These are phyloP conservation scores for Troides oblongomaculatus DNA, from an alignment of 2,888 invertebrate genomes.

Conservation along the genomic window DNA sequence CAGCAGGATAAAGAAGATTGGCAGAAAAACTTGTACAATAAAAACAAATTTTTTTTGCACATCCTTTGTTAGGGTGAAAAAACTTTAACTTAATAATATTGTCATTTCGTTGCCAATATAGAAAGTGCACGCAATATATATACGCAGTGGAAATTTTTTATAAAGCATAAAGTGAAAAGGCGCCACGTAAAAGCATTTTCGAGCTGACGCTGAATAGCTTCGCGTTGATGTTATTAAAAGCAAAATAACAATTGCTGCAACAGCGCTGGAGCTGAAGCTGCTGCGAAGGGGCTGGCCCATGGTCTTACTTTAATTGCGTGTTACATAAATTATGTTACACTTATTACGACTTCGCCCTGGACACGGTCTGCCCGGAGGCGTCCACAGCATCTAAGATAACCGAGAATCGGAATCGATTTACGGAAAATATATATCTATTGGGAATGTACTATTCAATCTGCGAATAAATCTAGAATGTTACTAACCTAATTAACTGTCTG, in stretches of 20 bases:
- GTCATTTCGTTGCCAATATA: constrained; percentile 12
- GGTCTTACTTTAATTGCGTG: constrained; percentile 75
- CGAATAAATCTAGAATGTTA: no score
- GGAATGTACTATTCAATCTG: no score
- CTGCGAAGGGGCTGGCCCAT: constrained; percentile 45
- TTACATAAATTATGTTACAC: constrained; percentile 76
- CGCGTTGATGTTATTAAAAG: constrained; percentile 30
- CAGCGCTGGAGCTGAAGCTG: constrained; percentile 17
- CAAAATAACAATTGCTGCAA: constrained; percentile 32
- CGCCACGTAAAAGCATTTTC: constrained; percentile 7
- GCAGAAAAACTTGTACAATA: no score
- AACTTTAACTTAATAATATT: neutral
- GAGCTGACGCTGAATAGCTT: neutral
- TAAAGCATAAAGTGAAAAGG: neutral
- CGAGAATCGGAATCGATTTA: neutral
- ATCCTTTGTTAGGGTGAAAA: no score
- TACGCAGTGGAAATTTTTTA: constrained; percentile 2
- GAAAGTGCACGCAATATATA: constrained; percentile 9
- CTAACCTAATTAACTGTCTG: no score
- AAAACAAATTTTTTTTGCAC: no score
- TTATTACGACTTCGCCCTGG: constrained; percentile 67
- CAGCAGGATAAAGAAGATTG: no score
- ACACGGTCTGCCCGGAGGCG: neutral
- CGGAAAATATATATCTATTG: neutral
- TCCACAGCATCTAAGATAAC: neutral